phyloP scores from a whole-genome alignment of 2,113 vertebrate genomes.

The Ariopsis seemanni region DNA sequence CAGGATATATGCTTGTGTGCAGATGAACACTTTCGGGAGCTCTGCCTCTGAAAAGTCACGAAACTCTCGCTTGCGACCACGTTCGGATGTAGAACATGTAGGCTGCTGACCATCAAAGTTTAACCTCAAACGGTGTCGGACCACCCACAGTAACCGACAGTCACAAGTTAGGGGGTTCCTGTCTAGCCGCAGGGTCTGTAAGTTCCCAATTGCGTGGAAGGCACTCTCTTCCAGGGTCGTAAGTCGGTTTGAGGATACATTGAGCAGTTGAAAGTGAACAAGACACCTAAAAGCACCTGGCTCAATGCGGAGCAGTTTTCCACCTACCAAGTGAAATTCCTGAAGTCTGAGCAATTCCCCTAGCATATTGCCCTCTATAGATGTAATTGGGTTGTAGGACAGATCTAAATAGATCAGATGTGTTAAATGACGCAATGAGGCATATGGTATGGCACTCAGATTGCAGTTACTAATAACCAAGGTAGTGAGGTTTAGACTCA shows the following conservation, averaged over 20 bases:
- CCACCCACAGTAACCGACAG: constrained; percentile 86
- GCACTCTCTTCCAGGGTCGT: constrained; percentile 79
- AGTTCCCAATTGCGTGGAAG: constrained; percentile 80
- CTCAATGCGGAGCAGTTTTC: constrained; percentile 76
- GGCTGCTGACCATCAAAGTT: constrained; percentile 81
- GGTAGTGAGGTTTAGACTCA: constrained; percentile 81
- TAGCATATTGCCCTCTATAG: constrained; percentile 72
- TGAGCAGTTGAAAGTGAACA: constrained; percentile 77
- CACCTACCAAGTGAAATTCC: constrained; percentile 82
- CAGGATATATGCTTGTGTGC: constrained; percentile 74
- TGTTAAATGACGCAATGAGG: constrained; percentile 76
- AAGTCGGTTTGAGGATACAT: constrained; percentile 82
- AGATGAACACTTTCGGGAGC: constrained; percentile 78
- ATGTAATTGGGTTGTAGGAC: constrained; percentile 84
- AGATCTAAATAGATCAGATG: constrained; percentile 81
- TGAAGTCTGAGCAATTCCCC: constrained; percentile 77
- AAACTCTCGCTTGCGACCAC: constrained; percentile 71
- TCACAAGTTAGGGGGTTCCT: constrained; percentile 85
- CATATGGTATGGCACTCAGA: constrained; percentile 78
- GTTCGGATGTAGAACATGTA: constrained; percentile 73
- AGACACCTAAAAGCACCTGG: constrained; percentile 81
- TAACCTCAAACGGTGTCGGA: constrained; percentile 72
- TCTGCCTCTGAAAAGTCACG: constrained; percentile 80
- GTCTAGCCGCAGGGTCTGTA: constrained; percentile 81
- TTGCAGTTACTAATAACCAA: constrained; percentile 81